Evolutionary conservation across 2,888 invertebrate species (phyloP), one percentile per base, ranked within the genome.

Genomic region (Azorinus chamasolen): DNA sequence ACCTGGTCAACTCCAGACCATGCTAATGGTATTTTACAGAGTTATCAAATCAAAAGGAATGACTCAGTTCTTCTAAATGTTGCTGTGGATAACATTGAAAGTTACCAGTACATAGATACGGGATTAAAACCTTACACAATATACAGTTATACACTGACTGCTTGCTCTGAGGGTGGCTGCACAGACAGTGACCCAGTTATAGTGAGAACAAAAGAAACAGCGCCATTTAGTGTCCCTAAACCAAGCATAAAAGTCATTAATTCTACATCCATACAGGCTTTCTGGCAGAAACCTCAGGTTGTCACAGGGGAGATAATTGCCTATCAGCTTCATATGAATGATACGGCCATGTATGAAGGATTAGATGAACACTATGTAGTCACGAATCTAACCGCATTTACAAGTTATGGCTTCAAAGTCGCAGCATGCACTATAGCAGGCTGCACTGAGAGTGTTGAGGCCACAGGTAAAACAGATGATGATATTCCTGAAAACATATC

Each of bases 111-210:
- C 80, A 76, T 79, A 12, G 92, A 92, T 64, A 70, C 58, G 1
- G 90, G 87, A 8, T 77, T 93, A 12, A 69, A 62, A 2, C 89
- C 93, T 5, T 91, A 83, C 72, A 92, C 91, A 0, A 58, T 79
- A 20, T 93, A 92, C 78, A 79, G 84, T 12, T 93, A 92, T 74
- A 86, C 75, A 6, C 58, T 93, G 48, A 90, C 88, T 1, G 92
- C 80, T 0, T 93, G 93, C 76, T 91, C 92, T 2, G 88, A 85
- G 10, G 92, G 90, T n/a, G 93, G 92, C 0, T 93, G 93, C 55
- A 87, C 91, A 4, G 82, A 79, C 1, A 92, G 92, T 82, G 66
- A 77, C 4, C 85, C 88, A 2, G 83, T 89, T 4, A 20, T 83
- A 2, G 74, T 85, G 14, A 74, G 83, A 50, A 93, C 93, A 1